phyloP scores from a whole-genome alignment of 2,888 invertebrate species.

The Rhamnusium bicolor region DNA sequence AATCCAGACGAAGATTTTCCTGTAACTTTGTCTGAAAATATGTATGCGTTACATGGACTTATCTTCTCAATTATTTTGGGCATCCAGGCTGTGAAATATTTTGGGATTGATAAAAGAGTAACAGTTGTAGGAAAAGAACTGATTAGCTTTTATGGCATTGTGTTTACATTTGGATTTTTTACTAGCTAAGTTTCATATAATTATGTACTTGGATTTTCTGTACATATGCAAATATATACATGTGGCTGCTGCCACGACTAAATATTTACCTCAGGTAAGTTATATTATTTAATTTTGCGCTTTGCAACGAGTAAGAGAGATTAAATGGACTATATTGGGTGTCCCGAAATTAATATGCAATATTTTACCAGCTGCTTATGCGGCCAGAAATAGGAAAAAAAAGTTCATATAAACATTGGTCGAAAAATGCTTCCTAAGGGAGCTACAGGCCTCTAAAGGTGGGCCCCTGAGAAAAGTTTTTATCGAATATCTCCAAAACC shows the following conservation, averaged over 20 bases:
- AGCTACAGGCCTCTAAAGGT: no score
- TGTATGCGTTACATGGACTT: conserved; percentile 24
- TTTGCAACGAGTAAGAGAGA: no score
- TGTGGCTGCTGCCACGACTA: conserved; percentile 90
- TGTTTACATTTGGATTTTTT: conserved; percentile 64
- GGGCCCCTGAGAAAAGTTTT: no score
- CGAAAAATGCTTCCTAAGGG: no score
- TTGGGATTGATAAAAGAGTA: conserved; percentile 21
- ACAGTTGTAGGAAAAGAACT: conserved; percentile 20
- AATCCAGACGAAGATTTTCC: conserved; percentile 12
- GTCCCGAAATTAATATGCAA: no score
- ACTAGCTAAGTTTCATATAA: conserved; percentile 74
- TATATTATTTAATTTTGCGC: background rate
- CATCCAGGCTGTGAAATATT: conserved; percentile 17
- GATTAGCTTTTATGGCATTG: conserved; percentile 25
- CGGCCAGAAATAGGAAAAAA: no score
- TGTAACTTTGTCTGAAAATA: conserved; percentile 11
- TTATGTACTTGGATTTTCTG: conserved; percentile 91
- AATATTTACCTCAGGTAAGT: conserved; percentile 95
- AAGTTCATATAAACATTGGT: no score
- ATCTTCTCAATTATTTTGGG: conserved; percentile 16
- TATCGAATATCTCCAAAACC: no score
- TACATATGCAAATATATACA: conserved; percentile 95
- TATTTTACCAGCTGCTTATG: no score
- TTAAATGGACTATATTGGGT: no score